Base-by-base conservation (phyloP, 2,888 invertebrate species). In the Cephus nigrinus region DNA sequence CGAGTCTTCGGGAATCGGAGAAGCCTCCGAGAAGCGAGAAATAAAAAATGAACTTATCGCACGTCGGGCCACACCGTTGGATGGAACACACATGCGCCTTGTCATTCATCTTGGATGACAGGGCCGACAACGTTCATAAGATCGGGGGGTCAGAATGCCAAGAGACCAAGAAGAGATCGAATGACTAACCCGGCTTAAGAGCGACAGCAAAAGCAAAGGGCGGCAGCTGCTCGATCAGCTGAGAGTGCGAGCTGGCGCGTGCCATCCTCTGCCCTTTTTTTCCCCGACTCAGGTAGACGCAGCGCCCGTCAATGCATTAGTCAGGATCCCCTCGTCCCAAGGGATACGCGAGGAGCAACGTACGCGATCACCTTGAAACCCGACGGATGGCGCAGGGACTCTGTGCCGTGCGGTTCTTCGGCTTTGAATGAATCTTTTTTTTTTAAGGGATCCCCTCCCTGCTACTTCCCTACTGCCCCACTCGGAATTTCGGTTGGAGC, bases 351-450 rank as follows among this genome's bases (percentile, higher is more conserved):
- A 68, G 71, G 71, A 55, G 75, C 71, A 72, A 79, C 68, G 77
- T 40, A 40, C 80, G 76, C 75, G 34, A 74, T 76, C 75, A 77
- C 68, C 68, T 86, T 84, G 84, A 85, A 85, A 83, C 86, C 86
- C 85, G 81, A 82, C 83, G 84, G 81, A 88, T 88, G 86, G 87
- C 15, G 5, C 40, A 40, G 85, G 89, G 84, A 89, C 88, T 89
- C 88, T 89, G 88, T 87, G 88, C 87, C 88, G 88, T 89, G 88
- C 88, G 86, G 86, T 86, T 86, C 85, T 87, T 88, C 87, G 40
- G 40, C 5, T 40, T 40, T 40, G 40, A 40, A 40, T 40, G 40
- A 40, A 40, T 40, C 15, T 40, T 34, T 35, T 35, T 36, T 36
- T 40, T 40, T 40, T 40, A 40, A 15, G 40, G 40, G 15, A 40